A percentile compares a stretch with the other conserved stretches of the same genome.
phyloP scores from a whole-genome alignment of 2,113 vertebrate species.

The Tetrax tetrax region DNA sequence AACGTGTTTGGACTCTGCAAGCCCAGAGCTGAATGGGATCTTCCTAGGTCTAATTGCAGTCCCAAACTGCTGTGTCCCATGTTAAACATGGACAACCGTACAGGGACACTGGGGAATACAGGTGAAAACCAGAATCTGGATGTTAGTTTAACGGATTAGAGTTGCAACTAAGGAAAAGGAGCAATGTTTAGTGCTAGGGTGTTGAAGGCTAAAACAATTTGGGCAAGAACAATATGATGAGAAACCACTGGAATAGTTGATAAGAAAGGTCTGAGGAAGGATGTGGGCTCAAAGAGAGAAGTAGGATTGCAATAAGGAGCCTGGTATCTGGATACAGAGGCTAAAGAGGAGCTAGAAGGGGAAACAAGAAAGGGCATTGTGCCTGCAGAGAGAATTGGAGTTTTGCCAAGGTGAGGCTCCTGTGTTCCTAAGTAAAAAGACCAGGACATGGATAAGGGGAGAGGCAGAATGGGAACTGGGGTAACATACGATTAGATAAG shows the following conservation, averaged over 20 bases:
- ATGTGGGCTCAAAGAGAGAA: neutral
- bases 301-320: neutral
- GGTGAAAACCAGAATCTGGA: neutral
- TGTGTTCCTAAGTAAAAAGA: neutral
- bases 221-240: neutral
- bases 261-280: neutral
- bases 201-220: neutral
- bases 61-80: neutral
- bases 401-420: neutral
- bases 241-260: neutral
- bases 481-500: accelerated
- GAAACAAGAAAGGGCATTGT: neutral
- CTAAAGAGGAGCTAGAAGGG: neutral
- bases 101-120: neutral
- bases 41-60: neutral
- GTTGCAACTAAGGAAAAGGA: neutral
- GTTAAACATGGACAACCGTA: neutral
- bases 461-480: neutral
- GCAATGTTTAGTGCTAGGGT: neutral
- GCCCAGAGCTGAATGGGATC: neutral
- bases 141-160: neutral
- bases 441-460: neutral
- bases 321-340: neutral
- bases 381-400: neutral
- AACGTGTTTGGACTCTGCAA: neutral